Evolutionary conservation across 1,140 invertebrate genomes (phyloP).

Genomic region (Brachionus calyciflorus): DNA sequence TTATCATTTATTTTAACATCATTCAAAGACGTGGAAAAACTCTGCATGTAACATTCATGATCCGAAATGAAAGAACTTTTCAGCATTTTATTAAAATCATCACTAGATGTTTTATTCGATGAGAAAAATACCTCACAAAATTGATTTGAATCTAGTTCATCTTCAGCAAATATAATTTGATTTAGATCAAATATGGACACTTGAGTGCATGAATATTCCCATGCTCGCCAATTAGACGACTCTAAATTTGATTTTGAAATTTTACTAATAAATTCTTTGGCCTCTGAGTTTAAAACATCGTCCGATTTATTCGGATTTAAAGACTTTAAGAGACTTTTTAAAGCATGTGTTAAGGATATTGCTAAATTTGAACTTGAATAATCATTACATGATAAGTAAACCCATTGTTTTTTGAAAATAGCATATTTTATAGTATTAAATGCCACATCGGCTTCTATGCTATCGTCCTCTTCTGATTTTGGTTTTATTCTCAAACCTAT

Average conservation of each 20-base stretch:
- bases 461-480: background rate
- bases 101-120: background rate
- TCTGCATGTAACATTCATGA: slow-evolving; percentile 10
- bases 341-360: background rate
- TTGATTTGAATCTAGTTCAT: background rate
- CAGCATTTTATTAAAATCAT: background rate
- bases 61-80: background rate
- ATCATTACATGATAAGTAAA: background rate
- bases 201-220: background rate
- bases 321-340: background rate
- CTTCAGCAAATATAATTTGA: slow-evolving; percentile 31
- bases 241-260: background rate
- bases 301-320: background rate
- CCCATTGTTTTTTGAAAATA: slow-evolving; percentile 19
- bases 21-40: too few relatives aligned
- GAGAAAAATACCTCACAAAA: background rate
- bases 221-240: background rate
- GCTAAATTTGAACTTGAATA: background rate
- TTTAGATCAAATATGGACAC: background rate
- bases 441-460: background rate
- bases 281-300: background rate
- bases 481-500: background rate
- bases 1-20: background rate
- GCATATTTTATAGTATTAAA: background rate
- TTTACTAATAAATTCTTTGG: background rate